Percentiles rank a stretch among this genome's conserved stretches.
phyloP scores from a whole-genome alignment of 2,113 vertebrate genomes.

The Pseudolaguvia tuberculata region DNA sequence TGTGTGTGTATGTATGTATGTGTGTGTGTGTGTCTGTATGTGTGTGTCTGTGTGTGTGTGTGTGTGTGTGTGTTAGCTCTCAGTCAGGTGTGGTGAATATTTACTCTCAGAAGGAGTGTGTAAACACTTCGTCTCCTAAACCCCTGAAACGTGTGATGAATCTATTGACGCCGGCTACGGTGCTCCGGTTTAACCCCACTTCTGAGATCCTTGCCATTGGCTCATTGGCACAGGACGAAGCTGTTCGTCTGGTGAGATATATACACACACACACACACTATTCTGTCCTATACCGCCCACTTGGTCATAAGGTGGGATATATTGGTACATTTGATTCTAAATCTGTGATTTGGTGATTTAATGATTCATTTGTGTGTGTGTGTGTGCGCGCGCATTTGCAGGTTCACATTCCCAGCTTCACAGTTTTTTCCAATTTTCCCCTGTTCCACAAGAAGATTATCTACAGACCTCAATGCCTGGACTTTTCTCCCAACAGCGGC shows the following conservation, averaged over 20 bases:
- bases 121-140: constrained; percentile 72
- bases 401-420: constrained; percentile 87
- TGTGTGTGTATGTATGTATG: no score
- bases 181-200: constrained; percentile 79
- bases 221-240: constrained; percentile 77
- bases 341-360: no score
- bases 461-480: constrained; percentile 72
- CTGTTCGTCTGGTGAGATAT: constrained; percentile 77
- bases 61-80: constrained; percentile 67
- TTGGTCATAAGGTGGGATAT: no score
- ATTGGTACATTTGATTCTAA: no score
- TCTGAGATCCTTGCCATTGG: constrained; percentile 87
- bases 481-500: constrained; percentile 91
- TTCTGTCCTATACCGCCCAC: no score
- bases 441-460: constrained; percentile 71
- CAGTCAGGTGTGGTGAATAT: constrained; percentile 87
- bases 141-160: constrained; percentile 89
- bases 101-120: constrained; percentile 80
- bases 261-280: neutral
- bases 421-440: constrained; percentile 92
- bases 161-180: constrained; percentile 79
- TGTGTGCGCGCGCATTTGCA: constrained; percentile 48
- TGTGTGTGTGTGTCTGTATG: no score
- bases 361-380: neutral
- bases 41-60: no score